Conservation (phyloP, 2,888 invertebrate species). For the Sarcophaga rosellei region DNA sequence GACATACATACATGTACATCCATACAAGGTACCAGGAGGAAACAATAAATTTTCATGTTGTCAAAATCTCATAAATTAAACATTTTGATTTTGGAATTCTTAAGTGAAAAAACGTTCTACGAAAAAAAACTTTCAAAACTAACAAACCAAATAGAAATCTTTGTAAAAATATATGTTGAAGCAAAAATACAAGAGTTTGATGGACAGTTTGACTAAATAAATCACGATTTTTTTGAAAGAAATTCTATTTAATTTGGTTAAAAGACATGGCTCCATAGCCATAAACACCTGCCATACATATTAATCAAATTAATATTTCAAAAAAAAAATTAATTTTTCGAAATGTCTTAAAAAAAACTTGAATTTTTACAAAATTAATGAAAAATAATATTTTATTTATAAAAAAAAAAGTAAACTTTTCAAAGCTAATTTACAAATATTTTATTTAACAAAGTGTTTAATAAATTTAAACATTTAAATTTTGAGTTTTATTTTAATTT, state of each 20-base stretch:
- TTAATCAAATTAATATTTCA: not conserved
- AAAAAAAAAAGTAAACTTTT: no score
- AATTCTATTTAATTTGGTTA: not conserved
- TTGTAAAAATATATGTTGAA: not conserved
- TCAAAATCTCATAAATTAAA: conserved; percentile 73
- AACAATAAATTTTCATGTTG: conserved; percentile 67
- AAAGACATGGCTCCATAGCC: not conserved
- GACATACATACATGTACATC: no score
- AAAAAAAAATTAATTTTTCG: not conserved
- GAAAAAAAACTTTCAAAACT: conserved; percentile 71
- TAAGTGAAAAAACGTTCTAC: conserved; percentile 64
- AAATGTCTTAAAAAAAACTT: not conserved
- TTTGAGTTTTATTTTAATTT: no score
- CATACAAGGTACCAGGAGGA: conserved; percentile 18
- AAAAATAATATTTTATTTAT: no score
- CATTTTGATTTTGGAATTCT: conserved; percentile 67
- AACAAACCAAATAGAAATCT: not conserved
- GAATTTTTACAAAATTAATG: no score
- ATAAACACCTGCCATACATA: not conserved
- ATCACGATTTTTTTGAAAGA: not conserved
- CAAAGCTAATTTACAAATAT: not conserved
- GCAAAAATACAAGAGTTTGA: not conserved
- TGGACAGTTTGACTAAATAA: not conserved
- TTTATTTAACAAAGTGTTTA: not conserved
- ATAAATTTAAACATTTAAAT: no score